Evolutionary conservation across 1,140 invertebrate species (phyloP).

Genomic region (Magallana angulata): DNA sequence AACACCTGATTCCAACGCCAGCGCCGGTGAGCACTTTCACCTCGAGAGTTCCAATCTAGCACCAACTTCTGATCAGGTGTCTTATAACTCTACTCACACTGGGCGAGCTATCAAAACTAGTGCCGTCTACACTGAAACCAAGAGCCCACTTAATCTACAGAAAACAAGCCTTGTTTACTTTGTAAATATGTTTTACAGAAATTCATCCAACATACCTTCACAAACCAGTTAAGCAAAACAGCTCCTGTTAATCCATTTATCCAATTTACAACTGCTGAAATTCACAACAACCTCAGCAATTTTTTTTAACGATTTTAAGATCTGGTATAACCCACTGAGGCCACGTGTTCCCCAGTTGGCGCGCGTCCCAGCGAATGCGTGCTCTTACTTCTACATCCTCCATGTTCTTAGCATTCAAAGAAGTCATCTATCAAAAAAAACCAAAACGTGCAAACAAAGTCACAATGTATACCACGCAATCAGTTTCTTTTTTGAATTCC

Average conservation of each 20-base stretch:
- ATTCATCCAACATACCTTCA: constrained; percentile 13
- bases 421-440: neutral
- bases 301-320: constrained; percentile 12
- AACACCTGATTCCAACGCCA: neutral
- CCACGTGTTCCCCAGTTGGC: neutral
- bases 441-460: neutral
- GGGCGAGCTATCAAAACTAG: neutral
- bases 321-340: neutral
- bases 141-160: constrained; percentile 19
- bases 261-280: neutral
- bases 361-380: neutral
- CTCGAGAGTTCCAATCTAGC: neutral
- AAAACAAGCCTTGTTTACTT: constrained; percentile 22
- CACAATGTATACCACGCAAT: neutral
- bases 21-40: neutral
- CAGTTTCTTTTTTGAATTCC: neutral
- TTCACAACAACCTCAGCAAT: neutral
- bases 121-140: neutral
- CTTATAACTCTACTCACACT: neutral
- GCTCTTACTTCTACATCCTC: neutral
- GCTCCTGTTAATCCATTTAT: neutral
- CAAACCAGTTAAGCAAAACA: constrained; percentile 5
- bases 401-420: constrained; percentile 4
- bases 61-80: neutral
- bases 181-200: constrained; percentile 25